phyloP scores from a whole-genome alignment of 2,113 vertebrate species.

The Pseudopodoces humilis region DNA sequence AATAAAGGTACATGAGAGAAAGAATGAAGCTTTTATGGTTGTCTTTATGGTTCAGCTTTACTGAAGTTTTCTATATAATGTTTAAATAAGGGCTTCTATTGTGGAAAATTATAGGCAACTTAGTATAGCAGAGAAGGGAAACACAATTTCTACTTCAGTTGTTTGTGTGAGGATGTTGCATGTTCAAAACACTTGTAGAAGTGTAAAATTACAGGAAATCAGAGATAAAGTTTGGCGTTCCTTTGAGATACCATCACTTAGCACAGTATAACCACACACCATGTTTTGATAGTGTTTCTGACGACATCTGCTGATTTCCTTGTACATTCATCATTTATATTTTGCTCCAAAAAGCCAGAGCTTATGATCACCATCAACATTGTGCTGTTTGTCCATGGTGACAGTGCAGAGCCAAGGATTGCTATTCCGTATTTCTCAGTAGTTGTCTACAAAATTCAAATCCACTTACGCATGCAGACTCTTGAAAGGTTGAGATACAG shows the following conservation, averaged over 20 bases:
- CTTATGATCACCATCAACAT: accelerated
- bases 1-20: not conserved
- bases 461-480: not conserved
- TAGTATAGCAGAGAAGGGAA: not conserved
- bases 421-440: not conserved
- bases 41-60: not conserved
- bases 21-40: not conserved
- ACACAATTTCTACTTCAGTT: not conserved
- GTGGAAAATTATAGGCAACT: not conserved
- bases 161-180: not conserved
- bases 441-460: not conserved
- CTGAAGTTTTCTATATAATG: not conserved
- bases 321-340: not conserved
- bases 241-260: conserved; percentile 35
- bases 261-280: not conserved
- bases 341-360: not conserved
- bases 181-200: not conserved
- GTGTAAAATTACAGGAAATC: conserved; percentile 21
- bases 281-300: not conserved
- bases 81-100: not conserved
- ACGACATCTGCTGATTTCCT: not conserved
- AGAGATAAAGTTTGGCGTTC: not conserved
- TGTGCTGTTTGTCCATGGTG: not conserved
- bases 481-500: not conserved
- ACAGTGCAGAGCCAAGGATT: not conserved